phyloP scores from a whole-genome alignment of 2,797 vertebrate genomes.

The Mareca strepera region DNA sequence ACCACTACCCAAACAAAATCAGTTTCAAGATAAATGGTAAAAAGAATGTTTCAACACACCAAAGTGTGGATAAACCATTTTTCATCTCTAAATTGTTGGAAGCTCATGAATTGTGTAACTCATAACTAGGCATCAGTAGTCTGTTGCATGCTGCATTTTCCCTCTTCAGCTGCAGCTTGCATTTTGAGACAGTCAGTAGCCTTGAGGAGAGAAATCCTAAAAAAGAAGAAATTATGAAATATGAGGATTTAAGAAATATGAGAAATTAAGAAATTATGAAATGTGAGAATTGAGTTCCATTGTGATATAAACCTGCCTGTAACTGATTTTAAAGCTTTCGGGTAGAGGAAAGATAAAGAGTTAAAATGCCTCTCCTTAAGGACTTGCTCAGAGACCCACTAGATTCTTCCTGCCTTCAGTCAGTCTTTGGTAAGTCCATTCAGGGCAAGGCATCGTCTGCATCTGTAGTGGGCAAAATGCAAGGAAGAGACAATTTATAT shows the following conservation, averaged over 20 bases:
- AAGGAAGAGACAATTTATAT: not conserved
- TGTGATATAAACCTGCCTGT: not conserved
- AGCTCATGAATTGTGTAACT: constrained; percentile 42
- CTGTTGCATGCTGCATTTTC: constrained; percentile 27
- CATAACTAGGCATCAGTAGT: constrained; percentile 24
- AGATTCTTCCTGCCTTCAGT: not conserved
- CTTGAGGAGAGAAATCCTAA: not conserved
- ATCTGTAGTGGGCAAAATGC: not conserved
- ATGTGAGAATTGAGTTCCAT: not conserved
- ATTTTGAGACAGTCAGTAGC: not conserved
- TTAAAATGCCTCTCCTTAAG: not conserved
- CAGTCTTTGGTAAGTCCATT: not conserved
- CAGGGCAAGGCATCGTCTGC: not conserved
- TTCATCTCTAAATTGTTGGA: constrained; percentile 55
- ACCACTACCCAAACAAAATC: constrained; percentile 41
- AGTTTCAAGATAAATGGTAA: constrained; percentile 32
- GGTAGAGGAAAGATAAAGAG: not conserved
- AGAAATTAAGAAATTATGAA: not conserved
- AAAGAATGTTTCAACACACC: constrained; percentile 39
- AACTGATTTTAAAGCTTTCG: not conserved
- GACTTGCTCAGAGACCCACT: not conserved
- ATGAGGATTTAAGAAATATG: not conserved
- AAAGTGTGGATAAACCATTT: constrained; percentile 59
- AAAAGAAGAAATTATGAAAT: not conserved
- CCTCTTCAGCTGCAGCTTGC: not conserved